A percentile compares a stretch with the other conserved stretches of the same genome.
phyloP scores from a whole-genome alignment of 2,888 invertebrate species.

The Clivina fossor region DNA sequence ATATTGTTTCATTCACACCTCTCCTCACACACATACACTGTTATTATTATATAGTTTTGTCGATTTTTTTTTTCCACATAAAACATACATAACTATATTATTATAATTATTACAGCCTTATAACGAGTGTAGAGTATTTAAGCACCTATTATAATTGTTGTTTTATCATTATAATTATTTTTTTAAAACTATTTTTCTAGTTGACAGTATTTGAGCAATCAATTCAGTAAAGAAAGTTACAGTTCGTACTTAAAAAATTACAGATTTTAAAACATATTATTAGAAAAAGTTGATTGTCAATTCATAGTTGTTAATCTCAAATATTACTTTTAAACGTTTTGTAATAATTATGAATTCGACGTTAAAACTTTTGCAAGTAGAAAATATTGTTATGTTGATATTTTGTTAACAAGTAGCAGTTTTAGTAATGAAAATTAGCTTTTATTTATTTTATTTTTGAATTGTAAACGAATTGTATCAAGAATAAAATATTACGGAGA shows the following conservation, averaged over 20 bases:
- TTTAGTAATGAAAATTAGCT: too few relatives aligned
- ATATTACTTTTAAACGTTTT: slow-evolving; percentile 10
- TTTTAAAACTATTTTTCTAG: slow-evolving; percentile 29
- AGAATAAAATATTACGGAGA: slow-evolving; percentile 18
- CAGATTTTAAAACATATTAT: slow-evolving; percentile 23
- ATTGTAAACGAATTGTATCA: slow-evolving; percentile 4
- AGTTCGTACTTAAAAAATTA: slow-evolving; percentile 31
- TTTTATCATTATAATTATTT: slow-evolving; percentile 28
- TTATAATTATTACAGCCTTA: too few relatives aligned
- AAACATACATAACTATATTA: too few relatives aligned
- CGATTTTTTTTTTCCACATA: too few relatives aligned
- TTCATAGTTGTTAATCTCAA: too few relatives aligned
- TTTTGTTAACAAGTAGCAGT: slow-evolving; percentile 10
- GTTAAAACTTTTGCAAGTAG: too few relatives aligned
- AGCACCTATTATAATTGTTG: slow-evolving; percentile 26
- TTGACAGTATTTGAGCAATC: slow-evolving; percentile 30
- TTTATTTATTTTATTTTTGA: slow-evolving; percentile 17
- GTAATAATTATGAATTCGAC: slow-evolving; percentile 14
- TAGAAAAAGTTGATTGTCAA: slow-evolving; percentile 14
- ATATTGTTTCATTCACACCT: too few relatives aligned
- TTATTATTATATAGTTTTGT: too few relatives aligned
- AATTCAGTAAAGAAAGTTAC: slow-evolving; percentile 23
- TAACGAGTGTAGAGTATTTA: slow-evolving; percentile 22
- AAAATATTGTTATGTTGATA: slow-evolving; percentile 22
- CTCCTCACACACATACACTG: too few relatives aligned